Base-by-base conservation (phyloP, 2,888 invertebrate genomes). In the Dasypolia templi region DNA sequence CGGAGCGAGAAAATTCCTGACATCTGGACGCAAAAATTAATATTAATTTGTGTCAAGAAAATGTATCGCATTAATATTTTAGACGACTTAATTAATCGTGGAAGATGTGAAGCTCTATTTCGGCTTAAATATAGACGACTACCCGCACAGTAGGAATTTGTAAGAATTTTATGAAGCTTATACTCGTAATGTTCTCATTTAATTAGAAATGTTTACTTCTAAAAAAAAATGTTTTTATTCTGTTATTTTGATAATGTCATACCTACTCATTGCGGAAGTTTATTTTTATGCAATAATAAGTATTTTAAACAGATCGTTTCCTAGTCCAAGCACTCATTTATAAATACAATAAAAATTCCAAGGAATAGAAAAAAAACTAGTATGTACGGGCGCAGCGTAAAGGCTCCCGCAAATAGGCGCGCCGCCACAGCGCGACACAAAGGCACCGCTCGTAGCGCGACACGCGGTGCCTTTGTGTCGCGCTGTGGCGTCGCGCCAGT, bases 1-100 rank as follows among this genome's bases (percentile, higher is more conserved):
- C 26, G 35, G 9, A 26, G 49, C 51, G 26, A 44, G 72, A 70
- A 69, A 58, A 59, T 42, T 76, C 61, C 12, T 63, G 62, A 75
- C 75, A 67, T 44, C 29, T 72, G 35, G 55, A 71, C 72, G 69
- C 74, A 67, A 72, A 72, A 72, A 84, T 69, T 66, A 42, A 70
- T 82, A 77, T 82, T 82, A 82, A 84, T 80, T 77, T 74, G 62
- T 61, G 80, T 72, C 82, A 80, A 56, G 61, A 84, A 79, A 84
- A 82, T 73, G 29, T 72, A 77, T 65, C 35, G 39, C 53, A 22
- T 26, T 26, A 6, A 35, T 39, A 42, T 72, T 82, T 77, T 65
- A 72, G 70, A 62, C 35, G 46, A 64, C 73, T 53, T 75, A 61
- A 84, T 80, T 80, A 77, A 80, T 74, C 67, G 22, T 66, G 22